These are phyloP conservation scores for Halcyon badia DNA, from an alignment of 2,797 vertebrate genomes.

Conservation along the genomic window DNA sequence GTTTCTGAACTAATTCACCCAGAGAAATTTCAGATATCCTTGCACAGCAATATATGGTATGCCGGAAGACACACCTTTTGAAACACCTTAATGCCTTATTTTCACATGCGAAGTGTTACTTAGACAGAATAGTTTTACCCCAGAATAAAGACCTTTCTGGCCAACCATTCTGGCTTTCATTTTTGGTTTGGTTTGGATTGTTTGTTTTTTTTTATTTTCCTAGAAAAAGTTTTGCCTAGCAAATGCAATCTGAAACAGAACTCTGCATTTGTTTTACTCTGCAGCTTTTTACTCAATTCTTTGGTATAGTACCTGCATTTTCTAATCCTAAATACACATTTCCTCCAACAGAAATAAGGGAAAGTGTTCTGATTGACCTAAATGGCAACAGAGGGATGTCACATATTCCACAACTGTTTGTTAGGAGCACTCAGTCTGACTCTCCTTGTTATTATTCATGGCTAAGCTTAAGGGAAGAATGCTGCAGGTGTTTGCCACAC, in stretches of 20 bases:
- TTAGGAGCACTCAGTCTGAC: not conserved
- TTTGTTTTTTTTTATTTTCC: not conserved
- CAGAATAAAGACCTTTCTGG: not conserved
- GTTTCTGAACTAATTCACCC: not conserved
- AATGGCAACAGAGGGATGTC: not conserved
- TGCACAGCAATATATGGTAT: not conserved
- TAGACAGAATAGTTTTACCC: not conserved
- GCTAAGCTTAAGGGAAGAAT: not conserved
- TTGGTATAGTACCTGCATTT: not conserved
- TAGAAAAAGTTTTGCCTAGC: not conserved
- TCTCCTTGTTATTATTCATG: not conserved
- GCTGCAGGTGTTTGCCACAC: not conserved
- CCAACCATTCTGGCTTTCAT: accelerated
- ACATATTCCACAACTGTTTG: not conserved
- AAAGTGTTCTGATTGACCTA: not conserved
- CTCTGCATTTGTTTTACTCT: not conserved
- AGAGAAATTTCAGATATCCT: not conserved
- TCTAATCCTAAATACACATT: not conserved
- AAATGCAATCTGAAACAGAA: not conserved
- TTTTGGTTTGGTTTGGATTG: not conserved
- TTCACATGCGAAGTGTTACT: not conserved
- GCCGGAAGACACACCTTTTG: not conserved
- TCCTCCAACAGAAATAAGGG: not conserved
- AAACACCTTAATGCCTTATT: not conserved
- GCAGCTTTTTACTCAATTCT: not conserved